Evolutionary conservation across 2,888 invertebrate species (phyloP), one percentile per base, ranked within the genome.

Genomic region (Campoplex capitator): DNA sequence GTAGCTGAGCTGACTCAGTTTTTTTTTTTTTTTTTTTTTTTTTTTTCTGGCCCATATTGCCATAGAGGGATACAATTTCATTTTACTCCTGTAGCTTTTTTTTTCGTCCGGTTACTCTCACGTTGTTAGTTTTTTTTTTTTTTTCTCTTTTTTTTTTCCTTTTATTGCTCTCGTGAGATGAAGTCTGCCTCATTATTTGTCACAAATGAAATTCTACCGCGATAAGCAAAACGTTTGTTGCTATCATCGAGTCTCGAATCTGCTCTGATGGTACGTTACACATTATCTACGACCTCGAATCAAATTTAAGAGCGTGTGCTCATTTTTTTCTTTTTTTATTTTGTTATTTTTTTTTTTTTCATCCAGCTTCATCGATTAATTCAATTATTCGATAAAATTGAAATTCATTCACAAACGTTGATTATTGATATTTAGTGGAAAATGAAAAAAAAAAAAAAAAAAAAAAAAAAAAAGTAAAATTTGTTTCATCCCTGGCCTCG

Each of bases 1-100:
- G 80, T 84, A 48, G 45, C 28, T 28, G 32, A 35, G 85, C 81
- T 85, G 85, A 82, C 56, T 82, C 85, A 32, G 73, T 73, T 80
- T 81, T 73, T 23, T 23, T 23, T 23, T 23, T 23, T 23, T 23
- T 51, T 23, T 23, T 23, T 23, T 51, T 23, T 23, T 23, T 23
- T 23, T 23, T 51, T 28, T 32, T 23, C 71, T n/a, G 28, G 48
- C 2, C 54, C 32, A 73, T 32, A 32, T 73, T 71, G 54, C 81
- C 45, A 45, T 81, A 76, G 42, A 68, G 28, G 42, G 8, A 58
- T 56, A 70, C n/a, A 42, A 76, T 62, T n/a, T n/a, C 23, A 23
- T 56, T 74, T 45, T 42, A 38, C 42, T 42, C 28, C 9, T 58
- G 23, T n/a, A 42, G 38, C 45, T 62, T 62, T 62, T 32, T 62